Percentiles rank a stretch among this genome's conserved stretches.
Evolutionary conservation across 2,888 invertebrate genomes (phyloP).

Genomic region (Tetramorium bicarinatum): DNA sequence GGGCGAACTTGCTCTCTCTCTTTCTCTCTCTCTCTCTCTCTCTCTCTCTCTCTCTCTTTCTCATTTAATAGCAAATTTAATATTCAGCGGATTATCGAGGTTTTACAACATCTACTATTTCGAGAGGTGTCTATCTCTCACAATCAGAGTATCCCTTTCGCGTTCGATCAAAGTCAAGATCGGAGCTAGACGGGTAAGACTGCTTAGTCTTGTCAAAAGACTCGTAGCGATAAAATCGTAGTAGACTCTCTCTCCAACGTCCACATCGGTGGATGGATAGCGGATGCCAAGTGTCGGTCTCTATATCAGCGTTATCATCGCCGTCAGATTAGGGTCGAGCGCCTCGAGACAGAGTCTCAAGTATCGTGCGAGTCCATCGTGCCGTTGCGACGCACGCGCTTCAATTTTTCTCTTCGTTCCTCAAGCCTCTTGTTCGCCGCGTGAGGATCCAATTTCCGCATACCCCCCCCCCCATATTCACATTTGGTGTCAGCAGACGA

Average conservation of each 20-base stretch:
- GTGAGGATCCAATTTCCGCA: neutral
- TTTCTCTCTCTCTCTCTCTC: too few species aligned
- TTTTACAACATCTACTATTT: slow-evolving; percentile 1
- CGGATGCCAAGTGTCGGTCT: slow-evolving; percentile 17
- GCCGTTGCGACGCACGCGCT: neutral
- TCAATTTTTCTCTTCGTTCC: neutral
- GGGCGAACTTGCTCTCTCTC: too few species aligned
- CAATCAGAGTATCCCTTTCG: too few species aligned
- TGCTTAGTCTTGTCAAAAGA: neutral
- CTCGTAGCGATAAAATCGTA: neutral
- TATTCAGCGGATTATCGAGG: neutral
- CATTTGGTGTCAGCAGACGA: neutral
- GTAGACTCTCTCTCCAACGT: neutral
- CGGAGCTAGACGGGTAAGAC: neutral
- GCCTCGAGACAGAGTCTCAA: neutral
- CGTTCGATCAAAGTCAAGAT: neutral
- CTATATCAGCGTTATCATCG: slow-evolving; percentile 45
- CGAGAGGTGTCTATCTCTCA: neutral
- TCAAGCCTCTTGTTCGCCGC: neutral
- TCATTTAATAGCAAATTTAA: neutral
- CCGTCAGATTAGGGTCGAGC: slow-evolving; percentile 38
- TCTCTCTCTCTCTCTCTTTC: too few species aligned
- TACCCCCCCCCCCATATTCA: too few species aligned
- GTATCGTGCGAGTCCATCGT: neutral
- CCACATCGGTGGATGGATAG: neutral